Conservation (phyloP, 2,797 vertebrate genomes). For the Chromobotia macracanthus region DNA sequence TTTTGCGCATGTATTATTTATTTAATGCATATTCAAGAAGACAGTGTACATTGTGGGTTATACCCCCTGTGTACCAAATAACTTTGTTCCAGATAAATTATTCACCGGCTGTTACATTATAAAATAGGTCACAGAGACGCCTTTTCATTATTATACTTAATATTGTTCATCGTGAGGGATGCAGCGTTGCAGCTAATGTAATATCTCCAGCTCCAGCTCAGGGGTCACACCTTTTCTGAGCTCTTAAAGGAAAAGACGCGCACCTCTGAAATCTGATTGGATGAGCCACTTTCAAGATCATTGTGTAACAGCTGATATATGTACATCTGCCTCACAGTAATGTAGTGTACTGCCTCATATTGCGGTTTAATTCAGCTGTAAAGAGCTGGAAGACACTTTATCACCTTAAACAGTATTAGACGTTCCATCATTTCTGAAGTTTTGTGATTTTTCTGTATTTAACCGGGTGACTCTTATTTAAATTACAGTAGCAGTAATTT, state of each 20-base stretch:
- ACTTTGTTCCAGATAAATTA: constrained; percentile 80
- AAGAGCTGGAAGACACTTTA: constrained; percentile 25
- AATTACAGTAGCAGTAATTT: constrained; percentile 13
- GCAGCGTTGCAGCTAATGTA: constrained; percentile 4
- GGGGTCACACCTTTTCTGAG: too few relatives aligned
- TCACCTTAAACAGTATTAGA: constrained; percentile 57
- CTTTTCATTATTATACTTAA: constrained; percentile 75
- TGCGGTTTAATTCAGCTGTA: too few relatives aligned
- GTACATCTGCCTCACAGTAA: background rate
- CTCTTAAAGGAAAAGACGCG: too few relatives aligned
- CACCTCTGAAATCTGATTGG: background rate
- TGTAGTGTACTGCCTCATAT: too few relatives aligned
- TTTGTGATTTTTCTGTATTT: constrained; percentile 9
- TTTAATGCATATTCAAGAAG: constrained; percentile 71
- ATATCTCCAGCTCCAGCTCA: constrained; percentile 35
- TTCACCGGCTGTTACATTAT: constrained; percentile 75
- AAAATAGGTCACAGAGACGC: constrained; percentile 77
- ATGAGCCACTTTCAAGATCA: background rate
- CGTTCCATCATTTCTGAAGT: constrained; percentile 41
- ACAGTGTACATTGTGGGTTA: constrained; percentile 69
- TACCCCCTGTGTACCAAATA: constrained; percentile 80
- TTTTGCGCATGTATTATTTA: constrained; percentile 78
- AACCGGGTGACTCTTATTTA: constrained; percentile 26
- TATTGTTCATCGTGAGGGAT: constrained; percentile 61
- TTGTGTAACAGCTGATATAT: background rate